Evolutionary conservation across 2,888 invertebrate species (phyloP).

Genomic region (Lamproptera curius): DNA sequence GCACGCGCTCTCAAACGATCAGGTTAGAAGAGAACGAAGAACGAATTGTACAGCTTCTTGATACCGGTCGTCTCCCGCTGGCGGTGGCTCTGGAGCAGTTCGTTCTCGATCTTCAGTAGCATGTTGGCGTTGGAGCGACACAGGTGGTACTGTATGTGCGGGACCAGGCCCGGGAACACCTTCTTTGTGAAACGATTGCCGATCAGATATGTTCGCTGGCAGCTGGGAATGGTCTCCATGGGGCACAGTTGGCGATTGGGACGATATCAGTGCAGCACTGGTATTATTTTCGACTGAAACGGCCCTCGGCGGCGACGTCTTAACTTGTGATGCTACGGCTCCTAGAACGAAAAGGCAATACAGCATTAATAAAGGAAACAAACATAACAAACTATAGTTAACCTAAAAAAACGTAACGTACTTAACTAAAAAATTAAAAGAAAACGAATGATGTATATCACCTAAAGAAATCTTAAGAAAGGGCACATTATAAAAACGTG

Average conservation of each 20-base stretch:
- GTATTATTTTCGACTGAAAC: constrained; percentile 32
- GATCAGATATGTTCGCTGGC: constrained; percentile 48
- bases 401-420: too few species aligned
- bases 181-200: constrained; percentile 52
- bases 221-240: constrained; percentile 53
- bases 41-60: constrained; percentile 91
- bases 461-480: too few species aligned
- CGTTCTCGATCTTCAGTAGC: constrained; percentile 85
- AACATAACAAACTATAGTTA: too few species aligned
- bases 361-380: too few species aligned
- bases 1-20: constrained; percentile 22
- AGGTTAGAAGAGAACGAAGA: constrained; percentile 91
- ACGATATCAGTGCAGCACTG: constrained; percentile 30
- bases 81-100: constrained; percentile 87
- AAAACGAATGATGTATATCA: too few species aligned
- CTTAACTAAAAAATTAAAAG: too few species aligned
- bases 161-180: constrained; percentile 42
- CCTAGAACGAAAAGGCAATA: too few species aligned
- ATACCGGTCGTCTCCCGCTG: constrained; percentile 91
- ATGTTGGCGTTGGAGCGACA: constrained; percentile 72
- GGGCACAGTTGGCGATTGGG: constrained; percentile 35
- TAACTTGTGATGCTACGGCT: constrained; percentile 57
- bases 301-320: constrained; percentile 27
- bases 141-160: constrained; percentile 55
- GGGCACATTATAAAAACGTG: too few species aligned